These are phyloP conservation scores for Spilarctia lutea DNA, from an alignment of 2,888 invertebrate genomes.

Conservation along the genomic window DNA sequence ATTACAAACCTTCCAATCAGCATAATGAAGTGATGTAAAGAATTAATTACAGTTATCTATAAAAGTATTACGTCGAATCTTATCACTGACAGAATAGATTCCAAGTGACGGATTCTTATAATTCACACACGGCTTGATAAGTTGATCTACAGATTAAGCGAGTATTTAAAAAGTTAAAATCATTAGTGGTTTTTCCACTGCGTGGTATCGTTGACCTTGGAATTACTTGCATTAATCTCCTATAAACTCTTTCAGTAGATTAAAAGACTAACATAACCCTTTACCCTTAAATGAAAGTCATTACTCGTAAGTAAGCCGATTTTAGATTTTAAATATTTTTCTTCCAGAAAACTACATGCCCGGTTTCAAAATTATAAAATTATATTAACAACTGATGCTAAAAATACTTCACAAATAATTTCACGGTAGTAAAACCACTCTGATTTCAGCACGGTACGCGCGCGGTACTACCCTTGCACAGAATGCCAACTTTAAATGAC, in stretches of 20 bases:
- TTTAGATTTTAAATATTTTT: background rate
- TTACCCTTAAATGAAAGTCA: background rate
- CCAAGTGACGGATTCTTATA: background rate
- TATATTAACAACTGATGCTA: too few relatives aligned
- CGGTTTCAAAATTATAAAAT: too few relatives aligned
- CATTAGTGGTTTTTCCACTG: background rate
- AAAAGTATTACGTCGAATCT: conserved; percentile 1
- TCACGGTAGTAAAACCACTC: too few relatives aligned
- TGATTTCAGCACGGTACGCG: too few relatives aligned
- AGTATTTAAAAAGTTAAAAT: background rate
- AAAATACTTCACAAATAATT: too few relatives aligned
- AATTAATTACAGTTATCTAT: background rate
- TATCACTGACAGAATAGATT: background rate
- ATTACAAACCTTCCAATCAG: background rate
- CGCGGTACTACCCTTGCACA: too few relatives aligned
- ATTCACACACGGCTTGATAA: conserved; percentile 1
- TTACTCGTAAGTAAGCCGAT: background rate
- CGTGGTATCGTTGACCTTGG: background rate
- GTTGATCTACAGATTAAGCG: background rate
- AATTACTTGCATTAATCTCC: background rate
- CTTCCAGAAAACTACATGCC: background rate
- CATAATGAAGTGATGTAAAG: background rate
- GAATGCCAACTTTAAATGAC: too few relatives aligned
- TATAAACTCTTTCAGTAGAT: background rate
- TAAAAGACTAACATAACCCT: background rate